Evolutionary conservation across 2,888 invertebrate species (phyloP).

Genomic region (Dynastes maya): DNA sequence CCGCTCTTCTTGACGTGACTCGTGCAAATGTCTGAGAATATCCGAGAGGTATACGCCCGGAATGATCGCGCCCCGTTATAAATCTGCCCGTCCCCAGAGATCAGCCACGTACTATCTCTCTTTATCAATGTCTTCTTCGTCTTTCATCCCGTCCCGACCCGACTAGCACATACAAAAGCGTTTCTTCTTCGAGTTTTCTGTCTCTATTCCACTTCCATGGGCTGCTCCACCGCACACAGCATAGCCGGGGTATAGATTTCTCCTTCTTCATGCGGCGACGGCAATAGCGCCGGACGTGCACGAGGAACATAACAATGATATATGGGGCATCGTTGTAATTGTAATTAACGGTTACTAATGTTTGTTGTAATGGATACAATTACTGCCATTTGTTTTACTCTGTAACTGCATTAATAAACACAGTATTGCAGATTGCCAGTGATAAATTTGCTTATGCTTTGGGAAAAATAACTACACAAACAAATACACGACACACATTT

Average conservation of each 20-base stretch:
- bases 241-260: conserved; percentile 14
- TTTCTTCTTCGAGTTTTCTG: conserved; percentile 34
- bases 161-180: conserved; percentile 19
- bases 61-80: conserved; percentile 65
- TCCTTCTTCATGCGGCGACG: conserved; percentile 13
- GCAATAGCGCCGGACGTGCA: conserved; percentile 10
- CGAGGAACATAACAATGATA: conserved; percentile 37
- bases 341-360: conserved; percentile 41
- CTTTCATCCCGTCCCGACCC: conserved; percentile 35
- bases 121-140: conserved; percentile 64
- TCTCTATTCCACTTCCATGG: conserved; percentile 27
- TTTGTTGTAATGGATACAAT: conserved; percentile 46
- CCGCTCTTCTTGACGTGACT: conserved; percentile 63
- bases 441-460: conserved; percentile 16
- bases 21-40: conserved; percentile 58
- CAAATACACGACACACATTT: neutral
- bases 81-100: conserved; percentile 63
- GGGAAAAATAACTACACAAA: conserved; percentile 2
- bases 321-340: conserved; percentile 31
- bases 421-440: conserved; percentile 23
- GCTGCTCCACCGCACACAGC: neutral
- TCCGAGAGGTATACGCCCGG: conserved; percentile 62
- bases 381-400: conserved; percentile 36
- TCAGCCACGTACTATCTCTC: conserved; percentile 67
- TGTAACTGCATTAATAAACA: conserved; percentile 39